Base-by-base conservation (phyloP, 2,797 vertebrate genomes). In the Ceryle rudis region DNA sequence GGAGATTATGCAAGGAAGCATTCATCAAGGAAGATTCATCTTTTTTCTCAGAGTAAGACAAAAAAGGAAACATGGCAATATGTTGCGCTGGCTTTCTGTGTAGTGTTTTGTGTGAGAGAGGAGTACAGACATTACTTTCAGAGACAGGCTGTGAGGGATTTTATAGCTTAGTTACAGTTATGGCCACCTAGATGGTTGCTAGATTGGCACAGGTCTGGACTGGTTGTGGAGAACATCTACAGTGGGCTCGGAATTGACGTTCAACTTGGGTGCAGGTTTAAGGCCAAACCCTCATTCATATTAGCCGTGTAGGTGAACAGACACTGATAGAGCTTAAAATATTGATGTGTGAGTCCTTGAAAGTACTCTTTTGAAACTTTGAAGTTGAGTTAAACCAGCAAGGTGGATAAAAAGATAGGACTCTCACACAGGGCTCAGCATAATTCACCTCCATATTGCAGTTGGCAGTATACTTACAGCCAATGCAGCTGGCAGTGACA, bases 1-100 rank as follows among this genome's bases (percentile, higher is more conserved):
- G 83, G 90, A 97, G 75, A 54, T 92, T 71, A 37, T 65, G 26
- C 64, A 94, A 92, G 60, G 80, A 92, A 90, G 55, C 72, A 97
- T 92, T 94, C 70, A 93, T 97, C 90, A 91, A 64, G 54, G 49
- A 82, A 83, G 51, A 26, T 37, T 60, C 64, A 46, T 23, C 22
- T 75, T 64, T 80, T 49, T 81, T 87, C 70, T 93, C 23, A 19
- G 66, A 61, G 31, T 33, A 91, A 71, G 46, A 61, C 16, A 70
- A 71, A 13, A 70, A 39, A 65, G 21, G 31, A 86, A 19, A 81
- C 23, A n/a, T 26, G 28, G 11, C 13, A 73, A 31, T 90, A 86
- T 71, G n/a, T 60, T 6, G 2, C 41, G 71, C 47, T 54, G 67
- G 28, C n/a, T 58, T 88, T 88, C 75, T 75, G 17, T 57, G 14